Evolutionary conservation across 2,888 invertebrate genomes (phyloP), one percentile per base, ranked within the genome.

Genomic region (Chloromyia formosa): DNA sequence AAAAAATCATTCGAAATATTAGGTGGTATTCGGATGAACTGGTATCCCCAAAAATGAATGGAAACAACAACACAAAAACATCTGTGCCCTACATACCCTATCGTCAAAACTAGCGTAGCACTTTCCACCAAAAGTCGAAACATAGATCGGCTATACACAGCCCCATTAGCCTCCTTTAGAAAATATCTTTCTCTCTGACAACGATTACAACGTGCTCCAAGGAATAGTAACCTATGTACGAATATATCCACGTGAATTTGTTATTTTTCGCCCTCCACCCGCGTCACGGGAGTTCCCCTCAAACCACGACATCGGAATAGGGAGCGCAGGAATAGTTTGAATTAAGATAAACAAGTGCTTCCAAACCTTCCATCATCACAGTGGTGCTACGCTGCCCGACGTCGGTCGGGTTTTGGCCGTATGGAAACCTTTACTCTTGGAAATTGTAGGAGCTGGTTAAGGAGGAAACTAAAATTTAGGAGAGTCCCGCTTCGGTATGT

Each of bases 101-200:
- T 64, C 64, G 23, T 64, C 45, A 27, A 64, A 64, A 42, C 42
- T n/a, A n/a, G n/a, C n/a, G n/a, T n/a, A n/a, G n/a, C n/a, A n/a
- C n/a, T 35, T 54, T 68, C 56, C 16, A 9, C 35, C 16, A 18
- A n/a, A n/a, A n/a, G n/a, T n/a, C n/a, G n/a, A n/a, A n/a, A n/a
- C n/a, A n/a, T n/a, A 69, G n/a, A 49, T 42, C 49, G 56, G n/a
- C 27, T 54, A 35, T 16, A 56, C 35, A 27, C 9, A 22, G 16
- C 35, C 27, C 71, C 18, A 71, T 42, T 71, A 71, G 71, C 58
- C 58, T 71, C 42, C 71, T 56, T 71, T 58, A 16, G 71, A 7
- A 14, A n/a, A 35, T 35, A 14, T 35, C 5, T 71, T 23, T 58
- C 71, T 40, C 16, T 16, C 58, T 20, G 71, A 71, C 71, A 56